phyloP scores from a whole-genome alignment of 2,888 invertebrate genomes.

The Monochamus alternatus region DNA sequence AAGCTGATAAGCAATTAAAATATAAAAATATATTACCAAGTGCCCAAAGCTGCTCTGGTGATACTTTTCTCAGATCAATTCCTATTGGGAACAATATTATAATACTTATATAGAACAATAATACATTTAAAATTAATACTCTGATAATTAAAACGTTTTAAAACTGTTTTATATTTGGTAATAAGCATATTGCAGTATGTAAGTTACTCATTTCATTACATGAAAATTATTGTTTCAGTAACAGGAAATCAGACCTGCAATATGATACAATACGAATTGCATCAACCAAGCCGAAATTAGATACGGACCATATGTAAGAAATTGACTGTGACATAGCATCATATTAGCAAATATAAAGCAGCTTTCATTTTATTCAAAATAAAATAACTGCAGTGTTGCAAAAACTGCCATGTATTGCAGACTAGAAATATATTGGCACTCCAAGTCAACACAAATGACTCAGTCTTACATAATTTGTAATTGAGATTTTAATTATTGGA shows the following conservation, averaged over 20 bases:
- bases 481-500: constrained; percentile 49
- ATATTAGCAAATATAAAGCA: neutral
- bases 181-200: neutral
- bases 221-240: neutral
- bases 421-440: constrained; percentile 67
- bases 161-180: constrained; percentile 22
- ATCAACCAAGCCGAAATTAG: no score
- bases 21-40: constrained; percentile 45
- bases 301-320: no score
- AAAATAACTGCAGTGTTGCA: constrained; percentile 30
- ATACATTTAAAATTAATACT: constrained; percentile 31
- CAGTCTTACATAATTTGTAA: constrained; percentile 57
- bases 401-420: constrained; percentile 56
- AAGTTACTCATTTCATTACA: neutral
- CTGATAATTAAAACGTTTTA: constrained; percentile 30
- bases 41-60: constrained; percentile 38
- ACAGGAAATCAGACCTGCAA: no score
- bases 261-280: no score
- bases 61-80: constrained; percentile 38
- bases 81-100: constrained; percentile 38
- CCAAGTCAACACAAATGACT: constrained; percentile 61
- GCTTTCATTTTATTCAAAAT: constrained; percentile 40
- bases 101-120: constrained; percentile 20
- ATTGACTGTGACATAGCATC: neutral
- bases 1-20: constrained; percentile 46